Evolutionary conservation across 2,888 invertebrate genomes (phyloP).

Genomic region (Ormyrus thymus): DNA sequence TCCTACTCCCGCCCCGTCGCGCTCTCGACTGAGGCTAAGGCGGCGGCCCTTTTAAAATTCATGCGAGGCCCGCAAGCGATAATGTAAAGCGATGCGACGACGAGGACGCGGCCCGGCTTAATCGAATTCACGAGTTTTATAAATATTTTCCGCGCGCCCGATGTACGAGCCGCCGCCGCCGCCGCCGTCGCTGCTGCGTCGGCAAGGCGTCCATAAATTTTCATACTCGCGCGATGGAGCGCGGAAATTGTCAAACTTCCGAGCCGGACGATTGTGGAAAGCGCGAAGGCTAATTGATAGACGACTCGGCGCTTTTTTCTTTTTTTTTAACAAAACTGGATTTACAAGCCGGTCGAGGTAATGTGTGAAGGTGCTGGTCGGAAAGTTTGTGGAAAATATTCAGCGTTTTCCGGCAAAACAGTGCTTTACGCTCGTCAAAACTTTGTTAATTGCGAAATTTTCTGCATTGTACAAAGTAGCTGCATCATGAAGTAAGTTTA

Average conservation of each 20-base stretch:
- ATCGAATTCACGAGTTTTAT: constrained; percentile 46
- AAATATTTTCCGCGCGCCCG: constrained; percentile 32
- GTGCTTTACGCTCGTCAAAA: constrained; percentile 38
- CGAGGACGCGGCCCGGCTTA: background rate
- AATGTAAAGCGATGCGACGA: background rate
- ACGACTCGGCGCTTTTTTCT: constrained; percentile 16
- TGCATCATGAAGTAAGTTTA: background rate
- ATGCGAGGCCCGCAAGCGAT: background rate
- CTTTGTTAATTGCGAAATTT: constrained; percentile 52
- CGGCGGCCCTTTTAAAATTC: constrained; percentile 29
- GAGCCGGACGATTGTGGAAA: background rate
- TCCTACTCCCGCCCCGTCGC: background rate
- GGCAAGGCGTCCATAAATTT: constrained; percentile 25
- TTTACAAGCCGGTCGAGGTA: background rate
- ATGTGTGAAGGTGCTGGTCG: background rate
- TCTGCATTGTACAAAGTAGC: constrained; percentile 11
- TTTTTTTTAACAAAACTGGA: background rate
- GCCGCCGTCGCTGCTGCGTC: background rate
- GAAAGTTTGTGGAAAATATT: constrained; percentile 39
- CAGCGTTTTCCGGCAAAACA: constrained; percentile 1
- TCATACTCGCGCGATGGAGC: background rate
- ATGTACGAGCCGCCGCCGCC: background rate
- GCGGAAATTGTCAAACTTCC: constrained; percentile 41
- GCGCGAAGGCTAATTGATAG: constrained; percentile 40
- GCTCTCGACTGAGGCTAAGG: background rate